phyloP scores from a whole-genome alignment of 2,113 vertebrate genomes.

The Coracopsis vasa region DNA sequence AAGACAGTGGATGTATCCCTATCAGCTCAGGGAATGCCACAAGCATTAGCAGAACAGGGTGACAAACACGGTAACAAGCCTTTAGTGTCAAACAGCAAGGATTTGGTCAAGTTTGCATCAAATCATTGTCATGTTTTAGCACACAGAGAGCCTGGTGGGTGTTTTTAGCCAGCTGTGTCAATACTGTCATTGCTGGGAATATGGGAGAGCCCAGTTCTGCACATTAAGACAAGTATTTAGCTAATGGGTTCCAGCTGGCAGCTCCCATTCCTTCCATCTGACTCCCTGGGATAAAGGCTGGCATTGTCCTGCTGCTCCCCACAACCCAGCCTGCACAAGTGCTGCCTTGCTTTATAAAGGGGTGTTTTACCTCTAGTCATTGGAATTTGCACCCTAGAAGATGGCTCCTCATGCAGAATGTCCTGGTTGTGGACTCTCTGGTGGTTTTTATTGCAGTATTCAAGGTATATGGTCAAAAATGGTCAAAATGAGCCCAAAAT shows the following conservation, averaged over 20 bases:
- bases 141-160: not conserved
- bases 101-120: not conserved
- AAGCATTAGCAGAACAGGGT: not conserved
- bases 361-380: not conserved
- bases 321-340: not conserved
- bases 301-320: not conserved
- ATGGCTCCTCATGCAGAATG: accelerated
- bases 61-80: accelerated
- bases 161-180: constrained; percentile 22
- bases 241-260: not conserved
- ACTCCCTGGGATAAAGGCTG: not conserved
- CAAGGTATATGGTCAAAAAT: not conserved
- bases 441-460: not conserved
- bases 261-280: not conserved
- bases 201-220: not conserved
- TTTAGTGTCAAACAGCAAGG: not conserved
- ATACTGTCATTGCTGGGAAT: not conserved
- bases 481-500: too few species aligned
- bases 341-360: not conserved
- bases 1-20: accelerated
- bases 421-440: not conserved
- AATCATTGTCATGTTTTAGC: not conserved
- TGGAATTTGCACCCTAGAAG: accelerated
- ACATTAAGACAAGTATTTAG: not conserved
- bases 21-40: accelerated